These are phyloP conservation scores for Halcyon smyrnensis DNA, from an alignment of 2,797 vertebrate genomes.

Conservation along the genomic window DNA sequence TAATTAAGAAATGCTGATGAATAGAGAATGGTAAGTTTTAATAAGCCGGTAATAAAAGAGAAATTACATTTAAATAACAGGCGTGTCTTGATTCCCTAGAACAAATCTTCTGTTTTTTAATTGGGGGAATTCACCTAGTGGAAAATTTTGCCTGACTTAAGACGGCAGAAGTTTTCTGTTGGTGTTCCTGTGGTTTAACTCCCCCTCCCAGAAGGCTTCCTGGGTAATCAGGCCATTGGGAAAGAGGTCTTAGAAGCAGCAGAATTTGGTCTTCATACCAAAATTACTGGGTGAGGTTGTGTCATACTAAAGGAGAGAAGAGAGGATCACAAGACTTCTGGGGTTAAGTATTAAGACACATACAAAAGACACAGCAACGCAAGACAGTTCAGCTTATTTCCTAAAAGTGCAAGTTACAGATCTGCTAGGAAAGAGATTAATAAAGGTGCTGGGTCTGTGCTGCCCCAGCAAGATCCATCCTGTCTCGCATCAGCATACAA, in stretches of 20 bases:
- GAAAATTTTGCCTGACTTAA: constrained; percentile 28
- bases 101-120: constrained; percentile 36
- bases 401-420: not conserved
- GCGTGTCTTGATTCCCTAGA: not conserved
- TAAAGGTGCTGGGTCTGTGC: not conserved
- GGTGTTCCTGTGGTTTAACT: not conserved
- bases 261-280: not conserved
- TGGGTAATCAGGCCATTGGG: not conserved
- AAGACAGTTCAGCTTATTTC: not conserved
- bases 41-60: constrained; percentile 20
- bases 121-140: constrained; percentile 34
- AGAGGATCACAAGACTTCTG: not conserved
- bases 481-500: not conserved
- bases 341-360: not conserved
- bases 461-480: not conserved
- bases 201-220: not conserved
- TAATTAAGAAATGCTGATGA: constrained; percentile 41
- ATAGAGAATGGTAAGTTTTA: constrained; percentile 15
- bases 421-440: not conserved
- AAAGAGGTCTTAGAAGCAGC: not conserved
- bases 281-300: not conserved
- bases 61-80: not conserved
- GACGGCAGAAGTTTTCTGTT: not conserved
- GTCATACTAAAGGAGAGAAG: not conserved
- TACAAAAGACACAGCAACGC: not conserved